Evolutionary conservation across 2,113 vertebrate species (phyloP), one percentile per base, ranked within the genome.

Genomic region (Meriones unguiculatus): DNA sequence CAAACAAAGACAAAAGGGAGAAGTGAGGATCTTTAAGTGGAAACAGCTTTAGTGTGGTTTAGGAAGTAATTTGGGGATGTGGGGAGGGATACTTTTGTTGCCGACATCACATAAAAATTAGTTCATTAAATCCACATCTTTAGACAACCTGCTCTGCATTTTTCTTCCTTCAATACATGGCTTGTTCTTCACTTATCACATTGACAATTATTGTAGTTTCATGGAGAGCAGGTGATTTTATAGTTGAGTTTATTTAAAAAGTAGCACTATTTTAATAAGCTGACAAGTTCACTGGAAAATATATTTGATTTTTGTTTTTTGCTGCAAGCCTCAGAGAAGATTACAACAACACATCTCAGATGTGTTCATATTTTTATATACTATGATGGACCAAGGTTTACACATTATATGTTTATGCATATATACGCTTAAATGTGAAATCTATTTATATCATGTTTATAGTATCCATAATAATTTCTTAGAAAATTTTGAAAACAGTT

Each of bases 401-500:
- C 64, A 97, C 75, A 78, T 30, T 11, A 69, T 46, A 64, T 59
- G 24, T 50, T 20, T 28, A 78, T 35, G 30, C 15, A 35, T 13
- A 11, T 54, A 65, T 64, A 69, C 54, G 11, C 87, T 97, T 93
- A 85, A 81, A 69, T 4, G 1, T 18, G 84, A 97, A 93, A 96
- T 78, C 12, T 22, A 93, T 95, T 87, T 82, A 81, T 14, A 5
- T 69, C 73, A 0, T 3, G 50, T 94, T 90, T 88, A 92, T 78
- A n/a, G 38, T 94, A 95, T 80, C 95, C 15, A 87, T 95, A 94
- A 20, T 87, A 70, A 89, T 97, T 94, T 93, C 92, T 96, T 97
- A 90, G 92, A 97, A 91, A 82, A 7, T 94, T 91, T 97, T 92
- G 96, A 93, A 98, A 97, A 97, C 12, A 94, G 93, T 93, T 98